These are phyloP conservation scores for Tachina fera DNA, from an alignment of 2,888 invertebrate species.

Conservation along the genomic window DNA sequence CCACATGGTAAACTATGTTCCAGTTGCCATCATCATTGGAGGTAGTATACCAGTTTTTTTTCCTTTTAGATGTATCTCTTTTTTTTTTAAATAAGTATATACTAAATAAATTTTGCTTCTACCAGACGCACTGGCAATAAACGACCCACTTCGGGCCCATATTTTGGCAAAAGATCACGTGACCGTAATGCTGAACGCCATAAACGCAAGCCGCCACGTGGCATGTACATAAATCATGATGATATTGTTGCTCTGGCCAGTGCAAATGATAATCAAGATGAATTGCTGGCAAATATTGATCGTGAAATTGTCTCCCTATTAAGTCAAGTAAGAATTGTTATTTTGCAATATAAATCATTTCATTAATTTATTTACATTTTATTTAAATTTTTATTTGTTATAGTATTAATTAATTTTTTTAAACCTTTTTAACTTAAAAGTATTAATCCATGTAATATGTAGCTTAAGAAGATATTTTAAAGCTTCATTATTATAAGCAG, in stretches of 20 bases:
- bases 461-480: too few relatives aligned
- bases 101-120: conserved; percentile 41
- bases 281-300: conserved; percentile 95
- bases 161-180: conserved; percentile 80
- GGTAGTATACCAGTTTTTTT: conserved; percentile 86
- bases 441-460: too few relatives aligned
- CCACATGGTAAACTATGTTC: conserved; percentile 91
- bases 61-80: conserved; percentile 46
- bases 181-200: conserved; percentile 83
- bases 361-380: conserved; percentile 41
- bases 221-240: conserved; percentile 99
- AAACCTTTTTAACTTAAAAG: not conserved
- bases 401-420: conserved; percentile 2
- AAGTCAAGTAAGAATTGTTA: conserved; percentile 92
- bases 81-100: not conserved
- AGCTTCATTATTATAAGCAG: too few relatives aligned
- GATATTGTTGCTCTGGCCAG: conserved; percentile 95
- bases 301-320: conserved; percentile 96
- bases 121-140: conserved; percentile 90
- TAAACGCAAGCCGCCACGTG: conserved; percentile 95
- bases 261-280: conserved; percentile 84
- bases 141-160: conserved; percentile 90
- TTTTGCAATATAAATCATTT: conserved; percentile 66
- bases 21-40: conserved; percentile 94
- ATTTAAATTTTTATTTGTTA: conserved; percentile 30